Evolutionary conservation across 1,140 invertebrate genomes (phyloP), one percentile per base, ranked within the genome.

Genomic region (Pseudomyrmex cubaensis): DNA sequence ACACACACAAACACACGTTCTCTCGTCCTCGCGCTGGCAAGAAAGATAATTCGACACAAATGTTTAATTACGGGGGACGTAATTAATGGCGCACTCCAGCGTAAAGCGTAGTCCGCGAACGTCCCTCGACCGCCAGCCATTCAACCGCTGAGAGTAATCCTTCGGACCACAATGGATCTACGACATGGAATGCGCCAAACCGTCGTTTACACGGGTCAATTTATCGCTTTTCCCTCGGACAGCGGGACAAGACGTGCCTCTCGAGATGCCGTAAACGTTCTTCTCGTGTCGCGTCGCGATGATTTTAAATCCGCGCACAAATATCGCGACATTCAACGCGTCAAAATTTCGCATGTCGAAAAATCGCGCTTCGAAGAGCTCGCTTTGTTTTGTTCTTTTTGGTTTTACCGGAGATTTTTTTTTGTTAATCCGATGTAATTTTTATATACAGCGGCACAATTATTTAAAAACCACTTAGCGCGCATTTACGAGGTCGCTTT

Each of bases 71-170:
- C 77, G 69, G 57, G 59, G 54, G 69, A 44, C 62, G 69, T 83
- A 76, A 62, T 88, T 88, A 85, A 89, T 89, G 82, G 73, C 8
- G 78, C 35, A 35, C 56, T 57, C 25, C 62, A 72, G 83, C 73
- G 63, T 35, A 35, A 35, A 74, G 73, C 59, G 67, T 73, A 64
- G 57, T 64, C 77, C 66, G 75, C 50, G 67, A 83, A 84, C 74
- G 85, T 67, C 62, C 5, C 5, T 35, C 69, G 59, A 15, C 15
- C 80, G 52, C 46, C 70, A 83, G 86, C 69, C 87, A 88, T 89
- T 89, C 83, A 89, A 88, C 86, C 72, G 75, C 72, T 61, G 70
- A 85, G 87, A 85, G 87, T 89, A 89, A 89, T 89, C 87, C 87
- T 84, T 57, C 22, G 80, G 70, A 57, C 87, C 84, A 84, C 87